A percentile compares a stretch with the other conserved stretches of the same genome.
phyloP scores from a whole-genome alignment of 2,113 vertebrate species.

The Laticauda laticaudata region DNA sequence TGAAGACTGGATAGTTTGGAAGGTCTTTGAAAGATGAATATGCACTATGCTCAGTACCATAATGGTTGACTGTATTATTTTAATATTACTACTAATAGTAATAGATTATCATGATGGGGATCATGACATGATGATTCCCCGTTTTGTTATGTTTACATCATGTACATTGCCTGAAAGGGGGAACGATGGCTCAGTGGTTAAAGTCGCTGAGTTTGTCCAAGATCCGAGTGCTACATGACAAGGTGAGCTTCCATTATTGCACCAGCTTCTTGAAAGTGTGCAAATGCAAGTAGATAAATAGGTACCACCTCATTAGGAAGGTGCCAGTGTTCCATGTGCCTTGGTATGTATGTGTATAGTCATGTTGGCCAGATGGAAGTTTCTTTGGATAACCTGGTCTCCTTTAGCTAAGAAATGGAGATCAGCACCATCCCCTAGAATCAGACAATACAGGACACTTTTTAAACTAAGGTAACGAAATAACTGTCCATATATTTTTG shows the following conservation, averaged over 20 bases:
- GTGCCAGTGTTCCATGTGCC: not conserved
- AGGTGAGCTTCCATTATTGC: not conserved
- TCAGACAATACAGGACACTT: not conserved
- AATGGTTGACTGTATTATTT: not conserved
- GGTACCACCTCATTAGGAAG: not conserved
- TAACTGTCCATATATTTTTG: not conserved
- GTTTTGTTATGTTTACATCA: not conserved
- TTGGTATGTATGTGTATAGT: not conserved
- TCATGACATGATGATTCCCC: not conserved
- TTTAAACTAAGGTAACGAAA: not conserved
- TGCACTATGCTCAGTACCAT: not conserved
- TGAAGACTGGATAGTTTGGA: not conserved
- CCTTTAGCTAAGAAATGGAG: not conserved
- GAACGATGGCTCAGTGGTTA: not conserved
- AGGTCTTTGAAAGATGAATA: not conserved
- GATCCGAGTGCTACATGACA: not conserved
- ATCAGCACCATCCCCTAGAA: not conserved
- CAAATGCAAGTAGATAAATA: not conserved
- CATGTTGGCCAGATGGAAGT: not conserved
- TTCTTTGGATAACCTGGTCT: not conserved
- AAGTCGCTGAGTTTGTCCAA: not conserved
- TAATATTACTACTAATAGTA: not conserved
- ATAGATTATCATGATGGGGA: not conserved
- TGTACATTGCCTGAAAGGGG: not conserved
- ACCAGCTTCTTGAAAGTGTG: not conserved